A percentile compares a stretch with the other conserved stretches of the same genome.
Conservation (phyloP, 2,113 vertebrate species). For the Otocyon megalotis region DNA sequence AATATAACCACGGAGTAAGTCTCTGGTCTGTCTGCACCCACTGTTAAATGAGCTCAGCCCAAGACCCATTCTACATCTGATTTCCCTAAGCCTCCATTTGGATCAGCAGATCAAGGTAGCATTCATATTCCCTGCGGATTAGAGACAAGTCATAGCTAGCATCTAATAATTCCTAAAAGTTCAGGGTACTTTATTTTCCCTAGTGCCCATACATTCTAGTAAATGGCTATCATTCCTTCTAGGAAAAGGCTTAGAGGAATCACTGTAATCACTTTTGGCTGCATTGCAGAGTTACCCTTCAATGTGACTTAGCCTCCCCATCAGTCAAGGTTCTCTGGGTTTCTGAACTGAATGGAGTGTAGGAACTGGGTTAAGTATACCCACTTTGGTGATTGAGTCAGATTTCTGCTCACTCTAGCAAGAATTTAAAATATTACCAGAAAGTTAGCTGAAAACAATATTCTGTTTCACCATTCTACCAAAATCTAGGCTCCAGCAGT, state of each 20-base stretch:
- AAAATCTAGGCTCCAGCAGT: not conserved
- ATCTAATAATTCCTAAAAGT: not conserved
- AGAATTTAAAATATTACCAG: slow-evolving; percentile 5
- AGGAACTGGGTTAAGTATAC: not conserved
- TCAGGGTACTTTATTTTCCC: not conserved
- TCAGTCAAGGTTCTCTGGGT: not conserved
- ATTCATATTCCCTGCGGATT: not conserved
- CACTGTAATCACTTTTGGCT: not conserved
- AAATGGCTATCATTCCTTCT: not conserved
- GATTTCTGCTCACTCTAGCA: not conserved
- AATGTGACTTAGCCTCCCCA: not conserved
- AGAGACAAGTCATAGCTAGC: not conserved
- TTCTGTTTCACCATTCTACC: not conserved
- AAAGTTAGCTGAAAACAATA: not conserved
- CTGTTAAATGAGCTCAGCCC: not conserved
- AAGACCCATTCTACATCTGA: not conserved
- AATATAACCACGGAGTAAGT: not conserved
- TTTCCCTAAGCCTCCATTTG: not conserved
- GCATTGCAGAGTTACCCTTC: not conserved
- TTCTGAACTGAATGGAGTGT: not conserved
- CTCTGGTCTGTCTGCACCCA: not conserved
- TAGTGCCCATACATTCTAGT: not conserved
- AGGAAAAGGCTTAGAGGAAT: not conserved
- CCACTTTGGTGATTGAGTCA: not conserved
- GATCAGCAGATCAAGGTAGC: not conserved